phyloP scores from a whole-genome alignment of 1,140 invertebrate genomes.

The Cecropterus lyciades region DNA sequence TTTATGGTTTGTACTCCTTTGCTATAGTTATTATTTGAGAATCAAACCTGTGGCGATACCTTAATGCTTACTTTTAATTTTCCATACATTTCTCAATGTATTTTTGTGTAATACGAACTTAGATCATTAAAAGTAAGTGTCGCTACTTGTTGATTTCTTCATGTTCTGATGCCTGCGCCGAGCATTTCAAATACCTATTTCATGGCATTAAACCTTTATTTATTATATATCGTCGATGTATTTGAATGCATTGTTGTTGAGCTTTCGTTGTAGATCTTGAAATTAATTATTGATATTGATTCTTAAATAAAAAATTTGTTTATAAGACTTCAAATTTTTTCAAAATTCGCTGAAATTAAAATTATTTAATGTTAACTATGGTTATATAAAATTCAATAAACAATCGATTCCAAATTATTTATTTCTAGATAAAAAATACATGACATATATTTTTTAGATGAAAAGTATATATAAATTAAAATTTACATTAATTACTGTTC shows the following conservation, averaged over 20 bases:
- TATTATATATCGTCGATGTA: slow-evolving; percentile 44
- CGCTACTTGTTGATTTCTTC: slow-evolving; percentile 32
- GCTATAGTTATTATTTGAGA: slow-evolving; percentile 33
- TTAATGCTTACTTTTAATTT: slow-evolving; percentile 6
- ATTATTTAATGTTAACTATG: too few species aligned
- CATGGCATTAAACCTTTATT: slow-evolving; percentile 68
- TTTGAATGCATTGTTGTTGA: slow-evolving; percentile 66
- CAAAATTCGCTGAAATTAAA: too few species aligned
- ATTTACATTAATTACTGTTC: slow-evolving; percentile 53
- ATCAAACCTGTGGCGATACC: slow-evolving; percentile 30
- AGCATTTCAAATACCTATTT: slow-evolving; percentile 63
- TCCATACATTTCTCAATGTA: background rate
- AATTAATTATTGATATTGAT: slow-evolving; percentile 31
- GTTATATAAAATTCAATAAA: slow-evolving; percentile 18
- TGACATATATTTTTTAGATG: background rate
- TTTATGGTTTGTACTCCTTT: slow-evolving; percentile 70
- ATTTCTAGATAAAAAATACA: background rate
- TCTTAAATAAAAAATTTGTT: slow-evolving; percentile 24
- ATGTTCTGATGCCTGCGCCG: slow-evolving; percentile 46
- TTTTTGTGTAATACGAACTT: background rate
- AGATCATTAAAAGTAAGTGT: slow-evolving; percentile 14
- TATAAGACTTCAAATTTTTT: background rate
- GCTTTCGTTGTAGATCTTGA: slow-evolving; percentile 71
- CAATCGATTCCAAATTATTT: slow-evolving; percentile 6
- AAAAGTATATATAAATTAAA: slow-evolving; percentile 10